Percentiles rank a stretch among this genome's conserved stretches.
These are phyloP conservation scores for Drosophila pachea DNA, from an alignment of 1,140 invertebrate species.

Conservation along the genomic window DNA sequence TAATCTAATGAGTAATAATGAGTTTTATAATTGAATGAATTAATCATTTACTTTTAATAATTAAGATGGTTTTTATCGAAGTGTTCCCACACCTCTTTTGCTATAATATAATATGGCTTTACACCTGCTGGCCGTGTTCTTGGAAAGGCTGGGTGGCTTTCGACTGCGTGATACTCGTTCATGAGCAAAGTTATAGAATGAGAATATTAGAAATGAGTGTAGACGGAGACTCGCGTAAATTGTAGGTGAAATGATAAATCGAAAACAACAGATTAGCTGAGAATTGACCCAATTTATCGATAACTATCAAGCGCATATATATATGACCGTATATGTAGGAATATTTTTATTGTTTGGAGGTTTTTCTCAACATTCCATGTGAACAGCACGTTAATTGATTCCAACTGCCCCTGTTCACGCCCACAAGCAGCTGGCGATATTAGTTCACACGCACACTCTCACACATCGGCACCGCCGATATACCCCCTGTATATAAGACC, in stretches of 20 bases:
- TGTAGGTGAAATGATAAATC: too few species aligned
- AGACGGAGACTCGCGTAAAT: too few species aligned
- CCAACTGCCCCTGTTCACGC: slow-evolving; percentile 47
- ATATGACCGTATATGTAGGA: too few species aligned
- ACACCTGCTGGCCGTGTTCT: not conserved
- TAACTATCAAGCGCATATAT: too few species aligned
- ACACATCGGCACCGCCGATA: not conserved
- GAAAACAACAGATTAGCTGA: too few species aligned
- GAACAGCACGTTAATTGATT: slow-evolving; percentile 63
- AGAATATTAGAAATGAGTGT: too few species aligned
- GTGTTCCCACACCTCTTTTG: not conserved
- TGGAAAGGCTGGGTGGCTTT: not conserved
- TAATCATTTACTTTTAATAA: too few species aligned
- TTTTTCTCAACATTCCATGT: slow-evolving; percentile 33
- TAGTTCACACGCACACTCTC: slow-evolving; percentile 11
- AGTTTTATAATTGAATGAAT: too few species aligned
- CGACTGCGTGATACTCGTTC: not conserved
- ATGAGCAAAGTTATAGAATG: too few species aligned
- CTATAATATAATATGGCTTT: not conserved
- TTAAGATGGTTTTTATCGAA: not conserved
- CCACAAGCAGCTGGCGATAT: slow-evolving; percentile 40
- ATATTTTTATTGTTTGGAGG: slow-evolving; percentile 19
- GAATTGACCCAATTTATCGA: too few species aligned
- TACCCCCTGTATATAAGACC: slow-evolving; percentile 18
- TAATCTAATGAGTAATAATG: too few species aligned